Conservation (phyloP, 2,797 vertebrate genomes). For the Phaenicophaeus curvirostris region DNA sequence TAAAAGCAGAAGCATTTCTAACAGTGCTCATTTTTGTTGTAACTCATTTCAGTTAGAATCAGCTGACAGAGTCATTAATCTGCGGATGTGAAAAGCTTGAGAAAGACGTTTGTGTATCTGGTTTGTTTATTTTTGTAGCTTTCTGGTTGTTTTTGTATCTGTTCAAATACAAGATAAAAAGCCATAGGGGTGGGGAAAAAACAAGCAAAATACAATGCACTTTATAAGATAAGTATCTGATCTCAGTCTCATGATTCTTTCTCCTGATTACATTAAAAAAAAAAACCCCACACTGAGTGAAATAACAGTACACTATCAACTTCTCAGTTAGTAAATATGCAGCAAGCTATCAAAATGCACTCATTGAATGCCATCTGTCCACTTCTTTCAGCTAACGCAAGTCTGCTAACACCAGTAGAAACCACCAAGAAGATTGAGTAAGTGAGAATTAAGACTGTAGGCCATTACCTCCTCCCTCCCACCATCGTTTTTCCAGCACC, state of each 20-base stretch:
- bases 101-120: not conserved
- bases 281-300: not conserved
- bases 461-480: constrained; percentile 1
- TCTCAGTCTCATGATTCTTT: not conserved
- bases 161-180: constrained; percentile 34
- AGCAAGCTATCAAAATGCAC: constrained; percentile 1
- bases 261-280: not conserved
- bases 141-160: constrained; percentile 36
- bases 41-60: constrained; percentile 10
- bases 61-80: not conserved
- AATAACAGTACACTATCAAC: not conserved
- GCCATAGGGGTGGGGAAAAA: not conserved
- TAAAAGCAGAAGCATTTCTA: constrained; percentile 39
- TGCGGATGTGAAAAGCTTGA: constrained; percentile 46
- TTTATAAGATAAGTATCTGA: not conserved
- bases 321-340: not conserved
- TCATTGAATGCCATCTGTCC: not conserved
- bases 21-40: not conserved
- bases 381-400: not conserved
- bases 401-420: not conserved
- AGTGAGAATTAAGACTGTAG: not conserved
- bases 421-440: not conserved
- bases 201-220: constrained; percentile 23
- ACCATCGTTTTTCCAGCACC: not conserved
- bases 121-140: constrained; percentile 35